Evolutionary conservation across 2,888 invertebrate genomes (phyloP), one percentile per base, ranked within the genome.

Genomic region (Ophioninae sp.): DNA sequence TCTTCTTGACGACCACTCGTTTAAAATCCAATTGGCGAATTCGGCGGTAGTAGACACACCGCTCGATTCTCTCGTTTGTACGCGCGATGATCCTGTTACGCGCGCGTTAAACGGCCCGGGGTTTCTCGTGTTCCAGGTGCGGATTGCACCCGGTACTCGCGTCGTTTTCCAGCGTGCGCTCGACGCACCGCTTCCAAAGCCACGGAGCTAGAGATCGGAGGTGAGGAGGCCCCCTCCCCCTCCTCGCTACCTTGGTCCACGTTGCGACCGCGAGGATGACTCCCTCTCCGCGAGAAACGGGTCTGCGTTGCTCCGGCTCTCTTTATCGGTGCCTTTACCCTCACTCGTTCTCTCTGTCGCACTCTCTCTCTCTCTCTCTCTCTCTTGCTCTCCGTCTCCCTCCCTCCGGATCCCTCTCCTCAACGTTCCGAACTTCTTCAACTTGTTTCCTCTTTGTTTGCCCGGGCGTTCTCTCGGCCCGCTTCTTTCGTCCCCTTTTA

Each of bases 191-290:
- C 84, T 84, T 79, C 68, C 76, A 63, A 84, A 84, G 84, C 81
- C 84, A 84, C 84, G 82, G 79, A 82, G 76, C 65, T 67, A 81
- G 84, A 82, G 75, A 77, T 85, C 84, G 93, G 93, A 93, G 94
- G 93, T 94, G 94, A 92, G 83, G 93, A 93, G 94, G 94, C 94
- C 94, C 94, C 94, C 93, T 94, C 85, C 93, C 94, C 94, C 94
- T 85, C 79, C 77, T 73, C 79, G 79, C 64, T 82, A 78, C 73
- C 73, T 79, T 81, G 75, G 80, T 82, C 81, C 84, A 84, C 84
- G 84, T 84, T 84, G 84, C 76, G 79, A 84, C 72, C 79, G 84
- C 84, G 84, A 84, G 72, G 73, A 84, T 79, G 79, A 81, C 85
- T 83, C 85, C 83, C 82, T 79, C 82, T 85, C 84, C 83, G 75